Conservation (phyloP, 2,888 invertebrate species). For the Dexiosoma caninum region DNA sequence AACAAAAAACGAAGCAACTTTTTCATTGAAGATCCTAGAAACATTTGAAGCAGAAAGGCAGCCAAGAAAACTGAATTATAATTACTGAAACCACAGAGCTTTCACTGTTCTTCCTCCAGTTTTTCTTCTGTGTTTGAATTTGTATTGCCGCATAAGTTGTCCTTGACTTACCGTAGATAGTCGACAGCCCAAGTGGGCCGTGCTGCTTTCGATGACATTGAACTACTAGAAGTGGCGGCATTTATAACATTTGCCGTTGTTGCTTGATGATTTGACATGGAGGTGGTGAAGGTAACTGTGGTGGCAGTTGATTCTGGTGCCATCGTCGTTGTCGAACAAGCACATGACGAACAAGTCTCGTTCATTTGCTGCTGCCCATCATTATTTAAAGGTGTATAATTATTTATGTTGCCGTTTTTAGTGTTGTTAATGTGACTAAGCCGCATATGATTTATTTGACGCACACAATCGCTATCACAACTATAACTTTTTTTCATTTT, state of each 20-base stretch:
- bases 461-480: conserved; percentile 74
- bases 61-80: neutral
- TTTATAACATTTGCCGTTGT: conserved; percentile 57
- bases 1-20: conserved; percentile 55
- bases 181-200: conserved; percentile 82
- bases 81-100: neutral
- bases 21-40: conserved; percentile 15
- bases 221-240: conserved; percentile 70
- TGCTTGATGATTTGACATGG: conserved; percentile 65
- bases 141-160: conserved; percentile 29
- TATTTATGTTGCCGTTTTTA: conserved; percentile 2
- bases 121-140: neutral
- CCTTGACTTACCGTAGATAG: conserved; percentile 81
- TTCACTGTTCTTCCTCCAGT: no score
- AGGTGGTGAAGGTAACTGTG: conserved; percentile 75
- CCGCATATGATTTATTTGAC: conserved; percentile 59
- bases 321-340: conserved; percentile 64
- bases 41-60: conserved; percentile 16
- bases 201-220: conserved; percentile 66
- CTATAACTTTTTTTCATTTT: conserved; percentile 76
- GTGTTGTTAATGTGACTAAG: conserved; percentile 17
- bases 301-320: conserved; percentile 67
- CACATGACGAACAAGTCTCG: conserved; percentile 66
- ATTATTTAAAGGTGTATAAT: conserved; percentile 31
- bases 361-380: conserved; percentile 38